Evolutionary conservation across 2,888 invertebrate genomes (phyloP).

Genomic region (Tridacna crocea): DNA sequence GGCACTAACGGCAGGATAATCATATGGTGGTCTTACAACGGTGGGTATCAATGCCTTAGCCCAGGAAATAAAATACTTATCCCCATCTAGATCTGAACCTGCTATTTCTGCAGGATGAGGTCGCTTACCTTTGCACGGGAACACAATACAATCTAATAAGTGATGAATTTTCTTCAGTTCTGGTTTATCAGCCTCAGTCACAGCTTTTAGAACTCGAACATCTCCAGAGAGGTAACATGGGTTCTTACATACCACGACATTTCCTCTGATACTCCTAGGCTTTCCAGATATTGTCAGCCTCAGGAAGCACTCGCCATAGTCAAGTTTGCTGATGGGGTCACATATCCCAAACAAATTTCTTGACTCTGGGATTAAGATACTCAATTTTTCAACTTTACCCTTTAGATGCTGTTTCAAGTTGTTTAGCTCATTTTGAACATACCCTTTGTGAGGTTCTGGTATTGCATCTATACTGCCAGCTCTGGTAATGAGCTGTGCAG

Average conservation of each 20-base stretch:
- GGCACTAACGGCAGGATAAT: slow-evolving; percentile 37
- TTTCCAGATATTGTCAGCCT: slow-evolving; percentile 59
- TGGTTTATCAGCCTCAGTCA: slow-evolving; percentile 60
- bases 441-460: neutral
- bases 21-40: slow-evolving; percentile 36
- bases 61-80: slow-evolving; percentile 83
- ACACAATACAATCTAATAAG: slow-evolving; percentile 83
- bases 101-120: slow-evolving; percentile 84
- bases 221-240: slow-evolving; percentile 84
- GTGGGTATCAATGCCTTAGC: slow-evolving; percentile 75
- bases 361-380: slow-evolving; percentile 43
- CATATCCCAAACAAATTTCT: slow-evolving; percentile 82
- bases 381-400: slow-evolving; percentile 28
- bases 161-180: slow-evolving; percentile 64
- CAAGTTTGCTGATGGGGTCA: slow-evolving; percentile 79
- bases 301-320: slow-evolving; percentile 80
- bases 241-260: slow-evolving; percentile 83
- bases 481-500: slow-evolving; percentile 31
- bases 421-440: slow-evolving; percentile 12
- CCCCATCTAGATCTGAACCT: slow-evolving; percentile 84
- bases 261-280: slow-evolving; percentile 63
- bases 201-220: slow-evolving; percentile 78
- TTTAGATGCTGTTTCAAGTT: slow-evolving; percentile 29
- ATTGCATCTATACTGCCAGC: slow-evolving; percentile 16
- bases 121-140: slow-evolving; percentile 81